Evolutionary conservation across 2,888 invertebrate genomes (phyloP).

Genomic region (Rhorus exstirpatorius): DNA sequence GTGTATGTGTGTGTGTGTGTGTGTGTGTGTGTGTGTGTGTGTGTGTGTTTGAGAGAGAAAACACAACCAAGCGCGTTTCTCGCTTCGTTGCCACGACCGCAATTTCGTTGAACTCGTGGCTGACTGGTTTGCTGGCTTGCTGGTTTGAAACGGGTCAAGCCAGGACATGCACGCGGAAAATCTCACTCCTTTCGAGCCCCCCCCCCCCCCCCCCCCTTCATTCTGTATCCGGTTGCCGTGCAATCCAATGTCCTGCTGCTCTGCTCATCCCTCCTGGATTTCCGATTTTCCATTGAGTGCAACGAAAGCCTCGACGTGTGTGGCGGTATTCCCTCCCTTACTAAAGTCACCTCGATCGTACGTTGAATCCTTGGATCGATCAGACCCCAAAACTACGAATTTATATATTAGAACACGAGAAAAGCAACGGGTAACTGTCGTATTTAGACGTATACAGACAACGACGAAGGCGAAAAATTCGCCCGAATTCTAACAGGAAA

Average conservation of each 20-base stretch:
- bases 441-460: constrained; percentile 30
- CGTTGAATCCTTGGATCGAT: constrained; percentile 34
- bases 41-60: constrained; percentile 1
- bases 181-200: constrained; percentile 49
- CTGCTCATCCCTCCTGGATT: constrained; percentile 43
- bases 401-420: constrained; percentile 54
- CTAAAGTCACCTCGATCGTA: constrained; percentile 18
- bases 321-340: background rate
- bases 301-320: constrained; percentile 39
- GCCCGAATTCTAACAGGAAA: constrained; percentile 16
- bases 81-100: constrained; percentile 67
- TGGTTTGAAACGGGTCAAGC: constrained; percentile 65
- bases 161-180: constrained; percentile 43
- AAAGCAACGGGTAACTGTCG: constrained; percentile 1
- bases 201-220: constrained; percentile 9
- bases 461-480: constrained; percentile 20
- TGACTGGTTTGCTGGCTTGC: constrained; percentile 62
- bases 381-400: constrained; percentile 42
- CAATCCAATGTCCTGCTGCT: constrained; percentile 56
- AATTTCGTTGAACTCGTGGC: constrained; percentile 68
- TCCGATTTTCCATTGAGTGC: constrained; percentile 60
- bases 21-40: constrained; percentile 5
- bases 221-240: constrained; percentile 48
- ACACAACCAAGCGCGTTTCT: constrained; percentile 59
- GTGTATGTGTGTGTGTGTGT: constrained; percentile 1